These are phyloP conservation scores for Tetranychus truncatus DNA, from an alignment of 2,888 invertebrate species.

Conservation along the genomic window DNA sequence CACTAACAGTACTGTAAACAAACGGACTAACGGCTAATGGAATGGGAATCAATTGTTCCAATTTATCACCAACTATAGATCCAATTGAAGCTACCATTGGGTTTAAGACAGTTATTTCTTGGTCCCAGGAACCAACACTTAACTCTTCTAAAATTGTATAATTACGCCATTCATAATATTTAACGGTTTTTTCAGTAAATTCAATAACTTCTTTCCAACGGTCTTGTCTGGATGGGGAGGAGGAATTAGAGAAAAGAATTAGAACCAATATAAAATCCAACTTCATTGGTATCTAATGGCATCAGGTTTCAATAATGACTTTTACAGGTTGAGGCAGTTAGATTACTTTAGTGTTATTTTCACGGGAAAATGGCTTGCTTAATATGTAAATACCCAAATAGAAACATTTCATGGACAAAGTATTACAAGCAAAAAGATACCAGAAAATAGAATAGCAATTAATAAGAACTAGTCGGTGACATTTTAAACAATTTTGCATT, in stretches of 20 bases:
- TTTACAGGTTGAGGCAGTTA: too few species aligned
- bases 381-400: too few species aligned
- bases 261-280: not conserved
- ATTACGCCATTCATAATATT: conserved; percentile 17
- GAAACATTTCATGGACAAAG: too few species aligned
- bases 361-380: too few species aligned
- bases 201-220: conserved; percentile 9
- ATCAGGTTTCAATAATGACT: too few species aligned
- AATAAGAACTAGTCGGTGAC: too few species aligned
- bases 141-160: conserved; percentile 14
- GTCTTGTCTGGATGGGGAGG: not conserved
- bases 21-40: conserved; percentile 8
- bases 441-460: too few species aligned
- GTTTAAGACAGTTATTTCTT: conserved; percentile 19
- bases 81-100: conserved; percentile 17
- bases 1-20: conserved; percentile 15
- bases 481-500: too few species aligned
- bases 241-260: not conserved
- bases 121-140: conserved; percentile 13
- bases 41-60: not conserved
- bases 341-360: too few species aligned
- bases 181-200: conserved; percentile 13
- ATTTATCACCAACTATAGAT: not conserved
- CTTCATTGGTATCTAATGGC: not conserved
- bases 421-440: too few species aligned